Conservation (phyloP, 1,140 invertebrate species). For the Heliconius nattereri region DNA sequence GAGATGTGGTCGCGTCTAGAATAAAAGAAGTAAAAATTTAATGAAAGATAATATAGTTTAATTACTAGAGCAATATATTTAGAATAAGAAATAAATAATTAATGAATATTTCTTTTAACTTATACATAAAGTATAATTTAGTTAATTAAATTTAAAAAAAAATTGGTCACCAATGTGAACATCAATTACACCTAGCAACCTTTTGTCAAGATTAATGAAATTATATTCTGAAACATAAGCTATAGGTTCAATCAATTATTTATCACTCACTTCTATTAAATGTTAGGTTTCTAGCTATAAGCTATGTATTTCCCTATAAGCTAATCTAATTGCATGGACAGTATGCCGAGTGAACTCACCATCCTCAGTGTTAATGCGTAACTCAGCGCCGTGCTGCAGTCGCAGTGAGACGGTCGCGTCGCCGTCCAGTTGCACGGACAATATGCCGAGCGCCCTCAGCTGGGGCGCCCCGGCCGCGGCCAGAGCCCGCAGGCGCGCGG, state of each 20-base stretch:
- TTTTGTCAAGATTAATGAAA: no score
- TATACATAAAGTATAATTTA: no score
- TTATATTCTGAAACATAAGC: no score
- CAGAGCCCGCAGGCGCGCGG: constrained; percentile 92
- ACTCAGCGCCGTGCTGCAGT: constrained; percentile 83
- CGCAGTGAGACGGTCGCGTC: constrained; percentile 96
- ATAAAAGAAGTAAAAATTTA: constrained; percentile 14
- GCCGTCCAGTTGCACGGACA: constrained; percentile 97
- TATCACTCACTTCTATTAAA: no score
- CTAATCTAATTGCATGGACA: not conserved
- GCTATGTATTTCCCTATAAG: not conserved
- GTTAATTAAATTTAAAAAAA: no score
- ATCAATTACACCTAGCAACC: no score
- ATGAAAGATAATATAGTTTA: not conserved
- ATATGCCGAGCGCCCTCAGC: constrained; percentile 94
- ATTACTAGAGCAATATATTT: not conserved
- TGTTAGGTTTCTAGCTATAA: not conserved
- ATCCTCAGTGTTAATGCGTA: constrained; percentile 66
- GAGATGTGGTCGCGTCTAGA: constrained; percentile 63
- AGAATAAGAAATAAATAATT: no score
- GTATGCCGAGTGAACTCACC: constrained; percentile 40
- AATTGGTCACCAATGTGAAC: no score
- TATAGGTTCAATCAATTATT: no score
- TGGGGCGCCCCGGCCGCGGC: constrained; percentile 93
- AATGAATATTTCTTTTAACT: no score